phyloP scores from a whole-genome alignment of 2,888 invertebrate genomes.

The Protonemura montana region DNA sequence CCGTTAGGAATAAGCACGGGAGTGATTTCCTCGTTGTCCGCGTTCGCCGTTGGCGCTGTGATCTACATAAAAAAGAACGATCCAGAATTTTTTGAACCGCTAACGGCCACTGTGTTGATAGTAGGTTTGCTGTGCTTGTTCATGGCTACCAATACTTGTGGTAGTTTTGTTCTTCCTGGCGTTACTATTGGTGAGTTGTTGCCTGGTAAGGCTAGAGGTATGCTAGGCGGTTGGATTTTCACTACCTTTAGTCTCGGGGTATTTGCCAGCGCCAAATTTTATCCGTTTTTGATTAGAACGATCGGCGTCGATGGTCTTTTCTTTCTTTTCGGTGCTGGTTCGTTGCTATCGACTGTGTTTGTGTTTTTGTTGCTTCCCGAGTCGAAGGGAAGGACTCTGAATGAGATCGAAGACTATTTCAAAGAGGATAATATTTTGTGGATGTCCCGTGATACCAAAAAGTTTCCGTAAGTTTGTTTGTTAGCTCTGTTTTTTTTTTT shows the following conservation, averaged over 20 bases:
- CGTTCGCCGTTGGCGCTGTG: constrained; percentile 66
- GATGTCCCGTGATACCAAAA: constrained; percentile 43
- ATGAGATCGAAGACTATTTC: constrained; percentile 82
- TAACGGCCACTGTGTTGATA: constrained; percentile 53
- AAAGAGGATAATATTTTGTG: constrained; percentile 65
- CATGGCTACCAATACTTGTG: constrained; percentile 76
- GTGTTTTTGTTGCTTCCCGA: constrained; percentile 76
- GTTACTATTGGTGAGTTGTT: constrained; percentile 79
- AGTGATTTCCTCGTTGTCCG: constrained; percentile 70
- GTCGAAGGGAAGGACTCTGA: constrained; percentile 74
- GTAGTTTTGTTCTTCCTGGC: constrained; percentile 77
- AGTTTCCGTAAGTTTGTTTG: background rate
- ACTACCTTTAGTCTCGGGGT: constrained; percentile 73
- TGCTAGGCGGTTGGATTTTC: constrained; percentile 77
- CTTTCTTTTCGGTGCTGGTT: constrained; percentile 70
- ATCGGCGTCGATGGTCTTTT: constrained; percentile 75
- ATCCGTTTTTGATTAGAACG: constrained; percentile 60
- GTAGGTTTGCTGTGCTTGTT: constrained; percentile 69
- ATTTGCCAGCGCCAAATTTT: constrained; percentile 75
- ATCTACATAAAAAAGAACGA: constrained; percentile 55
- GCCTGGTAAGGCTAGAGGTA: constrained; percentile 75
- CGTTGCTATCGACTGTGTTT: constrained; percentile 69
- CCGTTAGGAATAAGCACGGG: constrained; percentile 72
- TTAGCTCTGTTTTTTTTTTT: too few species aligned
- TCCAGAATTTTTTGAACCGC: background rate